These are phyloP conservation scores for Habrosyne pyritoides DNA, from an alignment of 2,888 invertebrate genomes.

Conservation along the genomic window DNA sequence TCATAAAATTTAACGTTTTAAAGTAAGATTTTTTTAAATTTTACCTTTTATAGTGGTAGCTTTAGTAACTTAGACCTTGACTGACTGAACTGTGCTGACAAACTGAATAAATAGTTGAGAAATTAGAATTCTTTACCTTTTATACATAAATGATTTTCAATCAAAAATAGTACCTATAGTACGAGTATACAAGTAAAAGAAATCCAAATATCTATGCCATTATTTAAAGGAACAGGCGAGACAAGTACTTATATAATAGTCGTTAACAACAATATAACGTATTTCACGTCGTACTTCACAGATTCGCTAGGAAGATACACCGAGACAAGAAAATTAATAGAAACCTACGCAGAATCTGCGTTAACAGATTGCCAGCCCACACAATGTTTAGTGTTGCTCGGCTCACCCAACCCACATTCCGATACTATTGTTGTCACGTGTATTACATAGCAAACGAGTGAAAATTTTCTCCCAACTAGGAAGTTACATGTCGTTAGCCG, in stretches of 20 bases:
- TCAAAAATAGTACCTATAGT: no score
- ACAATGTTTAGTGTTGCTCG: conserved; percentile 35
- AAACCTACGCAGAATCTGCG: conserved; percentile 28
- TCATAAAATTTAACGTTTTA: no score
- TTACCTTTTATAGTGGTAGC: no score
- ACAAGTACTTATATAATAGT: neutral
- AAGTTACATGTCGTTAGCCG: conserved; percentile 58
- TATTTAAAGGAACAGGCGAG: neutral
- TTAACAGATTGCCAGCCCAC: conserved; percentile 49
- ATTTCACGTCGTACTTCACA: neutral
- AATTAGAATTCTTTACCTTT: no score
- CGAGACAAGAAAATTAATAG: conserved; percentile 42
- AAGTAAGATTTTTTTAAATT: no score
- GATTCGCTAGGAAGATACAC: conserved; percentile 15
- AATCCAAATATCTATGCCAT: no score
- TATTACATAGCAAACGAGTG: conserved; percentile 22
- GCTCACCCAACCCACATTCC: conserved; percentile 34
- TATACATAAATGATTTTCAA: no score
- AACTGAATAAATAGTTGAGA: no score
- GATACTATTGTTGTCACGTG: conserved; percentile 45
- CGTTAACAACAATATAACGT: neutral
- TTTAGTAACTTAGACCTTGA: no score
- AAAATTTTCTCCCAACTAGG: conserved; percentile 48
- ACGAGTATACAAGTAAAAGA: no score
- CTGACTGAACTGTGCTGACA: no score